These are phyloP conservation scores for Nineta flava DNA, from an alignment of 2,888 invertebrate genomes.

Conservation along the genomic window DNA sequence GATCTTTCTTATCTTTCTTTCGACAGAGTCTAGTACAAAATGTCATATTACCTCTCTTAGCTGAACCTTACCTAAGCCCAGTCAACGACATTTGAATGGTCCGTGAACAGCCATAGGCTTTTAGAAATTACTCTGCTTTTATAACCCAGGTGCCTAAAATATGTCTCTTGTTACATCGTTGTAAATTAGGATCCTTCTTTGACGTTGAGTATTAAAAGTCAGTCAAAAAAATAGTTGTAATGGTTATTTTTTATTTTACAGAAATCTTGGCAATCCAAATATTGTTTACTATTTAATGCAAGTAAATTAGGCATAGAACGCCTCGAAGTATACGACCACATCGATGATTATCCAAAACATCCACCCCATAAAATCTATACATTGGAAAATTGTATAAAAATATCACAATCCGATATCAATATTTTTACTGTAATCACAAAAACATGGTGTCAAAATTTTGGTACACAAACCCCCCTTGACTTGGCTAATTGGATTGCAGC, in stretches of 20 bases:
- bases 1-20: no score
- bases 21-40: no score
- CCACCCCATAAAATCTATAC: constrained; percentile 60
- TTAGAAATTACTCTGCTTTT: no score
- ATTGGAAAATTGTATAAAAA: constrained; percentile 76
- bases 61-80: no score
- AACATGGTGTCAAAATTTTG: constrained; percentile 40
- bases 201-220: no score
- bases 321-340: constrained; percentile 69
- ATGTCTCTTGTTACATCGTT: no score
- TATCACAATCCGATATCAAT: constrained; percentile 44
- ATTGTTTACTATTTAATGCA: constrained; percentile 60
- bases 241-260: constrained; percentile 31
- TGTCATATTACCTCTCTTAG: no score
- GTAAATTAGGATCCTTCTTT: no score
- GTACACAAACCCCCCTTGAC: constrained; percentile 51
- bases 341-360: constrained; percentile 49
- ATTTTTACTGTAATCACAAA: constrained; percentile 57
- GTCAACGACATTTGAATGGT: no score
- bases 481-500: constrained; percentile 64
- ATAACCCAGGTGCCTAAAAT: no score
- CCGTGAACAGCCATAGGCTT: no score
- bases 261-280: constrained; percentile 75
- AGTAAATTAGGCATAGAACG: constrained; percentile 76
- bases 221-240: neutral